Base-by-base conservation (phyloP, 2,888 invertebrate genomes). In the Sinohyriopsis cumingii region DNA sequence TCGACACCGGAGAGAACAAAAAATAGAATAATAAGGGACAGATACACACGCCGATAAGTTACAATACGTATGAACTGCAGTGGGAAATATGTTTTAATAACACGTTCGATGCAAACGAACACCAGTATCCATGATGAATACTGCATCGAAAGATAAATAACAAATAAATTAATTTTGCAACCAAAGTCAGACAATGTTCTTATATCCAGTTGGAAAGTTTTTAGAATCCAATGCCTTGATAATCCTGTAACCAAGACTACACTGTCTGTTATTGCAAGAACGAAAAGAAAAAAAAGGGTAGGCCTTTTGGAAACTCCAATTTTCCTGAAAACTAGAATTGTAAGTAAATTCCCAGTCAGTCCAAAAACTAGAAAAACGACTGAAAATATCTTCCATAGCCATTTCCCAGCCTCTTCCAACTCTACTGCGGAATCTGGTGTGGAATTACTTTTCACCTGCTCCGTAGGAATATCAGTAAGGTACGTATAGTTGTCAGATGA, bases 141-240 rank as follows among this genome's bases (percentile, higher is more conserved):
- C 53, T 75, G 72, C 75, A 75, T 75, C 3, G 75, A 69, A 57
- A 72, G 68, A 59, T 75, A 75, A 19, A 70, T 75, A 53, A 75
- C 28, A 33, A 75, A 75, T n/a, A 75, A 57, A 33, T 67, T 66
- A 55, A 75, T 65, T 54, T 70, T 75, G 63, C 75, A 75, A 62
- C 70, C 66, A 61, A 69, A 65, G 22, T 61, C 65, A 9, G 75
- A 75, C 25, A 72, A 19, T 65, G 5, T 70, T 25, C 25, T 25
- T 25, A 25, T 25, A 25, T 25, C 25, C 25, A 25, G 25, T 0
- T 25, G 0, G 25, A 25, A 25, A 3, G 25, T 25, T 2, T 25
- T 56, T n/a, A 12, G 18, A 9, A 70, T 55, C 70, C 69, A 75
- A n/a, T 70, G 72, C 5, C 70, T 62, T 5, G 63, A 56, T 19